Evolutionary conservation across 2,888 invertebrate genomes (phyloP), one percentile per base, ranked within the genome.

Genomic region (Melitaea athalia): DNA sequence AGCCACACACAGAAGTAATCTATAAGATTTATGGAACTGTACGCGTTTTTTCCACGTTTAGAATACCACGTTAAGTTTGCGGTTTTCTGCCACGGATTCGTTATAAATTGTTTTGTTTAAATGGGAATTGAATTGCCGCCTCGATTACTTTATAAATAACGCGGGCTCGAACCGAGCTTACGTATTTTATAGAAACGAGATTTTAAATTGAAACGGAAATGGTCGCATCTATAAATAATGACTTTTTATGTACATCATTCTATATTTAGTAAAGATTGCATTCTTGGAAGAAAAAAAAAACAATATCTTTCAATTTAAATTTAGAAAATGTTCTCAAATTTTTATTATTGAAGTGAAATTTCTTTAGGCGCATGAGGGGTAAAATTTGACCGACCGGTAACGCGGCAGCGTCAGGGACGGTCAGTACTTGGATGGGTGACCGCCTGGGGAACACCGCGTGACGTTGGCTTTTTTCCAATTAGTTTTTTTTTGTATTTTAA

Each of bases 61-160:
- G 53, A 33, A 55, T 55, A 33, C 5, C 33, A 6, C 53, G 33
- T 55, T 31, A 55, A 55, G 33, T 31, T 55, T 55, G 53, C 53
- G 53, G 53, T 55, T 55, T 55, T 33, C 53, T 33, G 33, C 14
- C 33, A 55, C 33, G 53, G 53, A 33, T 33, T 31, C 53, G 53
- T 55, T 33, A 55, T 55, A 55, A 55, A 55, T 55, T 55, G 47
- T 49, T 49, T 49, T 49, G 47, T 49, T 49, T 24, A 14, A 55
- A 55, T 55, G 53, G 53, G 14, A 55, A 55, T 55, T 8, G 53
- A 55, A 55, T 55, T 55, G 31, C 33, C 14, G 53, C 31, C 31
- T 55, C 53, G n/a, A 55, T 55, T 24, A 33, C 14, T 33, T 33
- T 55, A 33, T 14, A 31, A 55, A 14, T n/a, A n/a, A 55, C 53